A percentile compares a stretch with the other conserved stretches of the same genome.
These are phyloP conservation scores for Daubentonia madagascariensis DNA, from an alignment of 2,113 vertebrate genomes.

Conservation along the genomic window DNA sequence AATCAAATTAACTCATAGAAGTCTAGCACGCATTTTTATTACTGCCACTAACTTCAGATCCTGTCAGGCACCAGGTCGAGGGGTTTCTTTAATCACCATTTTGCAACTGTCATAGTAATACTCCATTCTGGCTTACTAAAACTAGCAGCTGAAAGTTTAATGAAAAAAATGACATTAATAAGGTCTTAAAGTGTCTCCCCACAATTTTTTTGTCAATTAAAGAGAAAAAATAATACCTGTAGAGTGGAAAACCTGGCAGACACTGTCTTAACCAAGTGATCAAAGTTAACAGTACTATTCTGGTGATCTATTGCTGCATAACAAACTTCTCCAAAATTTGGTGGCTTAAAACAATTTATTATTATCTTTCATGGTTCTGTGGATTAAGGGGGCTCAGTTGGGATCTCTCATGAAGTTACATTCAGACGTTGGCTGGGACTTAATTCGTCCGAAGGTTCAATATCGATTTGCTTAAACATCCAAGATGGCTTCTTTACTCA, in stretches of 20 bases:
- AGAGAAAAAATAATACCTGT: not conserved
- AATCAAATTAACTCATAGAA: not conserved
- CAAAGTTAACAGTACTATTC: not conserved
- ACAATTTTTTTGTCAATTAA: not conserved
- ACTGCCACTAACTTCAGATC: not conserved
- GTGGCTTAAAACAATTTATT: not conserved
- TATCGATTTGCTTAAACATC: not conserved
- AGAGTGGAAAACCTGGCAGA: not conserved
- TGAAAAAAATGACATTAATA: not conserved
- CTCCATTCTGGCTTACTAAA: conserved; percentile 6
- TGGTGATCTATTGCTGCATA: not conserved
- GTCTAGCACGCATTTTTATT: not conserved
- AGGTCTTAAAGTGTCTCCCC: not conserved
- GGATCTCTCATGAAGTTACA: not conserved
- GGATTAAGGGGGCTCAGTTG: not conserved
- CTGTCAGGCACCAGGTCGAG: not conserved
- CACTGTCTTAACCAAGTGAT: not conserved
- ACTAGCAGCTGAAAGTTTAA: not conserved
- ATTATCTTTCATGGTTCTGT: not conserved
- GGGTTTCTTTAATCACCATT: not conserved
- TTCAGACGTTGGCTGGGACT: not conserved
- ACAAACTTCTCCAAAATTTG: not conserved
- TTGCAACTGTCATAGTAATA: not conserved
- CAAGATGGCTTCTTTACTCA: not conserved
- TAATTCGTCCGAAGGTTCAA: not conserved